Evolutionary conservation across 1,140 invertebrate species (phyloP), one percentile per base, ranked within the genome.

Genomic region (Drosophila biarmipes): DNA sequence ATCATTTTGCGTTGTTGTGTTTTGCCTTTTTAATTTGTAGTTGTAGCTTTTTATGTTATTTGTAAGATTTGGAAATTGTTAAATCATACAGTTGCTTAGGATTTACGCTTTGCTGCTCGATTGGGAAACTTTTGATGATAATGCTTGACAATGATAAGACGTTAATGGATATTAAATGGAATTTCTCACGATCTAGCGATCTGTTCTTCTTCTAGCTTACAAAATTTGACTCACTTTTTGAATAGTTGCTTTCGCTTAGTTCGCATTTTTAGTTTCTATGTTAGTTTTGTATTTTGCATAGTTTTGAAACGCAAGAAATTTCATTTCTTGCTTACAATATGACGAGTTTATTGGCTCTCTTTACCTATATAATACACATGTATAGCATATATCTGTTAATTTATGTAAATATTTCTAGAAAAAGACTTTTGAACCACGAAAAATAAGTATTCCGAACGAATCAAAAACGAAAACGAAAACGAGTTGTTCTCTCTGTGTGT

Each of bases 221-320:
- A 59, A 59, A 59, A 59, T 54, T 71, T 73, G 46, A 54, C 49
- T 67, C 24, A 48, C 48, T 61, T 52, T 31, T 49, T 49, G 35
- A 58, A 49, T 57, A 46, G 48, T 61, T 63, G 34, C 38, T 57
- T 48, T 52, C 38, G 35, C 15, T 49, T 49, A 74, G 37, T 42
- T 49, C 34, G 8, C 15, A 3, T 19, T 8, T 63, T 40, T 4
- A 43, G 40, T 43, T 19, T 15, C 31, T 45, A 45, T 46, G 7
- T 12, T 42, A 21, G 24, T 58, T 52, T 49, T 34, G 17, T 54
- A 19, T 46, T 55, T 48, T 34, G 17, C 19, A 40, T 56, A 52
- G 45, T 63, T 71, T 74, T 72, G 78, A 59, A 52, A 53, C 51
- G 62, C 78, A 86, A 87, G 82, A 87, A 87, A 87, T 87, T 87